Conservation (phyloP, 2,797 vertebrate species). For the Enteromius treurensis region DNA sequence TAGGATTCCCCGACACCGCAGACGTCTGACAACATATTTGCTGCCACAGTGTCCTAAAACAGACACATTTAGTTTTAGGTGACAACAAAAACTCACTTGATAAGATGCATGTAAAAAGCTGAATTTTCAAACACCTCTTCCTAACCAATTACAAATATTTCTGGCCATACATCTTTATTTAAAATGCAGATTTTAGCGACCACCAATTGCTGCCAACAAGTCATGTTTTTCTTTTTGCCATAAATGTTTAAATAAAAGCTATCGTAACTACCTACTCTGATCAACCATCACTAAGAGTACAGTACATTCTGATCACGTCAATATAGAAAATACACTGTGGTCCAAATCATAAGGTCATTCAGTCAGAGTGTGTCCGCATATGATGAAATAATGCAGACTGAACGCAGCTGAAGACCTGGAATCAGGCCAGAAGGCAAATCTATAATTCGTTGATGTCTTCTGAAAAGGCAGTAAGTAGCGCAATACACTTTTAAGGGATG, state of each 20-base stretch:
- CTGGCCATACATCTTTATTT: neutral
- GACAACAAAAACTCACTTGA: neutral
- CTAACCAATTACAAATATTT: neutral
- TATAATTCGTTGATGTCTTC: constrained; percentile 49
- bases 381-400: constrained; percentile 16
- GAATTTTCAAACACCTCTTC: neutral
- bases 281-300: neutral
- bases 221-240: neutral
- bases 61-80: constrained; percentile 17
- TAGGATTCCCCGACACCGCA: constrained; percentile 32
- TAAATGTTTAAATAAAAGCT: neutral
- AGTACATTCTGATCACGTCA: neutral
- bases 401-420: constrained; percentile 34
- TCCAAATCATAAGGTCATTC: constrained; percentile 29
- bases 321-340: neutral
- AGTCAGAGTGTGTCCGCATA: constrained; percentile 13
- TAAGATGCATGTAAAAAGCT: constrained; percentile 19
- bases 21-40: constrained; percentile 21
- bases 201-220: neutral
- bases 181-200: neutral
- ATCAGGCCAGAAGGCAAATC: constrained; percentile 42
- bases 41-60: constrained; percentile 11
- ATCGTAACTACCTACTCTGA: neutral
- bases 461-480: constrained; percentile 40
- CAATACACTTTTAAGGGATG: constrained; percentile 43